A percentile compares a stretch with the other conserved stretches of the same genome.
Conservation (phyloP, 2,113 vertebrate genomes). For the Lagopus leucura region DNA sequence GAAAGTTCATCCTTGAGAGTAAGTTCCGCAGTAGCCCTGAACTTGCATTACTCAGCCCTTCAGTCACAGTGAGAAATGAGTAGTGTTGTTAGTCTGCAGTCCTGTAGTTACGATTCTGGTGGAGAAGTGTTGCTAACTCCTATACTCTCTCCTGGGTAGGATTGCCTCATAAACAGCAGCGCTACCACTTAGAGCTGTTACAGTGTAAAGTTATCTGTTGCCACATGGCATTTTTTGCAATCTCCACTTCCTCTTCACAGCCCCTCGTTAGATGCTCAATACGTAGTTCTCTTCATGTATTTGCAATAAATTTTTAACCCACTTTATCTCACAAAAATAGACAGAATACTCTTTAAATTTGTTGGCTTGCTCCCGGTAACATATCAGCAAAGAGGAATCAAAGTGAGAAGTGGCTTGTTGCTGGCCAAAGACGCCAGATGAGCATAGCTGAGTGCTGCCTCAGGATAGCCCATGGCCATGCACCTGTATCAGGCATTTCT, state of each 20-base stretch:
- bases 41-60: background rate
- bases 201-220: background rate
- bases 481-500: background rate
- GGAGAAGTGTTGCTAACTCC: background rate
- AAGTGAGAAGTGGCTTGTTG: background rate
- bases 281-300: background rate
- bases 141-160: rapidly evolving
- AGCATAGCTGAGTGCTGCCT: background rate
- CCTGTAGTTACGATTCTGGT: rapidly evolving
- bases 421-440: background rate
- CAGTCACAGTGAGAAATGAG: background rate
- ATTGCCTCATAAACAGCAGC: background rate
- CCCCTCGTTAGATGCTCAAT: rapidly evolving
- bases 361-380: background rate
- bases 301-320: background rate
- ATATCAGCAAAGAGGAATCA: background rate
- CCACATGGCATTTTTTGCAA: background rate
- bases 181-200: rapidly evolving
- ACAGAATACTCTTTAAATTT: background rate
- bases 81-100: background rate
- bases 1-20: background rate
- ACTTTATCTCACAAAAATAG: background rate
- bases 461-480: background rate
- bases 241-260: background rate
- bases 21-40: background rate